Evolutionary conservation across 2,113 vertebrate species (phyloP), one percentile per base, ranked within the genome.

Genomic region (Vulpes vulpes): DNA sequence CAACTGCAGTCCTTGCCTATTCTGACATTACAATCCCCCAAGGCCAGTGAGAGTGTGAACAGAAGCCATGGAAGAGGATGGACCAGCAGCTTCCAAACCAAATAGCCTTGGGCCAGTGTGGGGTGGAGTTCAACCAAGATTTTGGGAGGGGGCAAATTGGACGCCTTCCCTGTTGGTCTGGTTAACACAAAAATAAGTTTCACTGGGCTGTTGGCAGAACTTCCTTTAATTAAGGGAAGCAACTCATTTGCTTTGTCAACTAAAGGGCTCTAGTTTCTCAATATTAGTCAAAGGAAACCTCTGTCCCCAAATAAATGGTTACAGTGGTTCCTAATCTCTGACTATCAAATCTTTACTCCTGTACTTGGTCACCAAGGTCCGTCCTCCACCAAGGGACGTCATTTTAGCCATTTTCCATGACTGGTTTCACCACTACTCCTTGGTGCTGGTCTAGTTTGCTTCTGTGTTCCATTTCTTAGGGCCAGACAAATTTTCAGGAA

Each of bases 161-260:
- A 88, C 60, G 1, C 69, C 65, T 94, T 98, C 84, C 59, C 60
- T 82, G 27, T 78, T 97, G 81, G 95, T n/a, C 60, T 94, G 73
- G 88, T 95, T 94, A 97, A 86, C 87, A 95, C 83, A 94, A 94
- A 97, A 95, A 83, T 88, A 89, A 73, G 67, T 83, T 85, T 93
- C 60, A 89, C 67, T 96, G 74, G 71, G 55, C 86, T 64, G 71
- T 85, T 32, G 27, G 79, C 8, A 94, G 49, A 91, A 84, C 51
- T 67, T 89, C 35, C 74, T 97, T 93, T 96, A 95, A 91, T 86
- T 55, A 94, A 38, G 53, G 81, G 55, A 97, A 96, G 65, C 51
- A 95, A 96, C 78, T 97, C n/a, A 86, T 96, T 96, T 97, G 38
- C 85, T 49, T 89, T 93, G 59, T 97, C 94, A 97, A 96, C 17